Evolutionary conservation across 2,113 vertebrate species (phyloP), one percentile per base, ranked within the genome.

Genomic region (Equus quagga): DNA sequence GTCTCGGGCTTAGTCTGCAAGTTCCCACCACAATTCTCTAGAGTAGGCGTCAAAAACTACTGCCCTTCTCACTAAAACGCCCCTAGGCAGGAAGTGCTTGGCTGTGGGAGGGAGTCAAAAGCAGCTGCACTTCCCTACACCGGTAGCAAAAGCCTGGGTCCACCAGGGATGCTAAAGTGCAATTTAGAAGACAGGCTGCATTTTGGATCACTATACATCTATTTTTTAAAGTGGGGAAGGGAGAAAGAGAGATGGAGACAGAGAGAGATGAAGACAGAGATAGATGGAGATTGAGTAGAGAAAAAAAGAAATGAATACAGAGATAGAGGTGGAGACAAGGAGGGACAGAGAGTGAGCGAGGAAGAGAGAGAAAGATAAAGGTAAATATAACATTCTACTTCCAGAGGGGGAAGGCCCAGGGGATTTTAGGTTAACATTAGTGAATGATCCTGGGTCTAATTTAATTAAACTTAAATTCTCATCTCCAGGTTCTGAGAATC

Each of bases 391-490:
- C 41, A 24, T 67, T 67, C 70, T 54, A 64, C 58, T 79, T 96
- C 65, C 46, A 4, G 18, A 36, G 15, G n/a, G n/a, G 18, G 9
- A 3, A 28, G n/a, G 8, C 49, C 33, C 0, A 4, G n/a, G 17
- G 14, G 54, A 86, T 41, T 81, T 60, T 89, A 58, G 28, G 23
- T 58, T 84, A 91, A 88, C 44, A 65, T 31, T 54, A 76, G 36
- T 54, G 24, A 70, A 93, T 54, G 41, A 56, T 54, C 10, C 64
- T 60, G 76, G 36, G 36, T 94, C 23, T 83, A 60, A 58, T 76
- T 95, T 46, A 95, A 62, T 88, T 93, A 54, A 76, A 90, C 3
- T 8, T 67, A 73, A 49, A 89, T 72, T 76, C 85, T 84, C 23
- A 54, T 51, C 88, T 72, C 69, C 24, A 89, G 54, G 18, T 36